phyloP scores from a whole-genome alignment of 2,113 vertebrate genomes.

The Parotia lawesii region DNA sequence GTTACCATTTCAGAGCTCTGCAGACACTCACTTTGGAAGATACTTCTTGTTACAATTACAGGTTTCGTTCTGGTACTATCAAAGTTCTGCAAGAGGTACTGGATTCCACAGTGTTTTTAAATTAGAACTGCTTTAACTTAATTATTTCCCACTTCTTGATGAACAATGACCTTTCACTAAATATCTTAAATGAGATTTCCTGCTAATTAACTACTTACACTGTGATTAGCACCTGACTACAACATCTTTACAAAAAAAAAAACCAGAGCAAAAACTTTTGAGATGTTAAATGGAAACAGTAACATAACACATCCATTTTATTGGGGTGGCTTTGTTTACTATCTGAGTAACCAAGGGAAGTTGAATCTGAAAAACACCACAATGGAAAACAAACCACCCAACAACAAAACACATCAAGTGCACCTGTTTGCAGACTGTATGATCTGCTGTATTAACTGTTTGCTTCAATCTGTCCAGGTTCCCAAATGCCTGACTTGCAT shows the following conservation, averaged over 20 bases:
- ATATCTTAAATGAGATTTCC: constrained; percentile 16
- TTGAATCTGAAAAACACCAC: neutral
- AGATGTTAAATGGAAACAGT: neutral
- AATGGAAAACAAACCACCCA: neutral
- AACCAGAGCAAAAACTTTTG: neutral
- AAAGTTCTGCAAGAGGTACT: neutral
- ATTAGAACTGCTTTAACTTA: neutral
- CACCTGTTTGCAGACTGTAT: neutral
- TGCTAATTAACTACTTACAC: constrained; percentile 5
- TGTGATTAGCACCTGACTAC: neutral
- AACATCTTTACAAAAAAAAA: neutral
- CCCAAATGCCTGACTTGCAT: neutral
- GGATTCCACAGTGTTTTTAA: neutral
- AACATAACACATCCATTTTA: neutral
- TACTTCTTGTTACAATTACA: neutral
- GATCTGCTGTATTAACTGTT: neutral
- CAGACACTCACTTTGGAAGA: neutral
- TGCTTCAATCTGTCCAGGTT: neutral
- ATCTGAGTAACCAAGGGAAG: neutral
- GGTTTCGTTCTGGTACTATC: neutral
- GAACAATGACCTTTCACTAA: constrained; percentile 44
- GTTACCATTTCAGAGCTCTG: neutral
- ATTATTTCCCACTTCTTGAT: constrained; percentile 3
- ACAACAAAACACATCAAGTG: neutral
- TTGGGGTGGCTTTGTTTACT: neutral